Percentiles rank a stretch among this genome's conserved stretches.
phyloP scores from a whole-genome alignment of 2,888 invertebrate species.

The Monopis laevigella region DNA sequence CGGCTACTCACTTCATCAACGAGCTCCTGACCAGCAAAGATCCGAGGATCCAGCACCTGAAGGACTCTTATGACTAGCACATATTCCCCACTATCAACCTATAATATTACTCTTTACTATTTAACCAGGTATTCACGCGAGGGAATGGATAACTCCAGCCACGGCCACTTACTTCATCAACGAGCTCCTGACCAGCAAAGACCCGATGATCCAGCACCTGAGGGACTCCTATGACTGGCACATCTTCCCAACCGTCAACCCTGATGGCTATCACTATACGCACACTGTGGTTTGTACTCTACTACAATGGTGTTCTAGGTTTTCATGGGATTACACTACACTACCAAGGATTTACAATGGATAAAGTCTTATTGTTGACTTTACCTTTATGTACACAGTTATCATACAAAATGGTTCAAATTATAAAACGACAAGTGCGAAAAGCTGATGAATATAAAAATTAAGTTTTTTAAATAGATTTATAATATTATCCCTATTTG shows the following conservation, averaged over 20 bases:
- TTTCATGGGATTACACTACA: no score
- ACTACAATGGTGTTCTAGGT: no score
- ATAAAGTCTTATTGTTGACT: no score
- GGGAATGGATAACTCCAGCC: conserved; percentile 81
- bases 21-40: conserved; percentile 67
- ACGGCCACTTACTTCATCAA: conserved; percentile 71
- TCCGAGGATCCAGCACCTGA: conserved; percentile 46
- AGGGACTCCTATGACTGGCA: conserved; percentile 75
- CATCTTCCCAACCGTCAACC: conserved; percentile 78
- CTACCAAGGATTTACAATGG: no score
- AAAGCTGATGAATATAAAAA: no score
- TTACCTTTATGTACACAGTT: no score
- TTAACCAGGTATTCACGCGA: conserved; percentile 72
- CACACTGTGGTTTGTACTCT: conserved; percentile 51
- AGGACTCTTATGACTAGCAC: conserved; percentile 74
- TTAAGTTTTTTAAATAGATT: no score
- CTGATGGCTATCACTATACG: conserved; percentile 80
- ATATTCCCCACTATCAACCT: conserved; percentile 80
- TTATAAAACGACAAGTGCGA: no score
- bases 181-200: conserved; percentile 66
- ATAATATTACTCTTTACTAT: neutral
- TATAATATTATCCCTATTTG: no score
- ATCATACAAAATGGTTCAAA: no score
- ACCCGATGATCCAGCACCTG: conserved; percentile 47
- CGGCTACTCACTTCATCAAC: conserved; percentile 71